Base-by-base conservation (phyloP, 2,113 vertebrate species). In the Aspiorhynchus laticeps region DNA sequence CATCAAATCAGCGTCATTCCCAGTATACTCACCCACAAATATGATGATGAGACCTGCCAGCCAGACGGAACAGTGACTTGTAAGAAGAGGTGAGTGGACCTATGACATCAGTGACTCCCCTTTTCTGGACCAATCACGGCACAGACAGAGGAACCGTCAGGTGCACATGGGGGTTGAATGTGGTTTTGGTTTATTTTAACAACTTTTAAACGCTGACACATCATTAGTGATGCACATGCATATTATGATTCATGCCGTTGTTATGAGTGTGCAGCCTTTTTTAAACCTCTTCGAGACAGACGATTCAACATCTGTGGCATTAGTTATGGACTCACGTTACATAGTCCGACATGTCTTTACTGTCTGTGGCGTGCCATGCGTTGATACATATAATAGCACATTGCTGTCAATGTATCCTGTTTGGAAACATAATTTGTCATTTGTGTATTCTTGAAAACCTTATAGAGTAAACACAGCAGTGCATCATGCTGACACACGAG, bases 111-210 rank as follows among this genome's bases (percentile, higher is more conserved):
- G 65, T 88, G 87, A 85, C 82, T 77, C n/a, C 38, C 79, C 53
- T 59, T 36, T 59, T 74, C 81, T 79, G 19, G n/a, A 56, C 85
- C 84, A 83, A 59, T 53, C 75, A 67, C 1, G 33, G 43, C 65
- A 41, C 26, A 84, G 65, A 87, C 17, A 24, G 51, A 85, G n/a
- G 41, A 61, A 75, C 9, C 0, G 67, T 73, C 3, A 28, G 80
- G 33, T 59, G 41, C 28, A 33, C 73, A 53, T 51, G 46, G 15
- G 33, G 46, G 28, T 81, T 79, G 48, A 89, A 89, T 88, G 86
- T 89, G 88, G 80, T 84, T 53, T 84, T 86, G 33, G 86, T 89
- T 88, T 89, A 88, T 89, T 89, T 88, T 84, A 88, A 79, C 84
- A 78, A 85, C 67, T 83, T 76, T 84, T n/a, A 78, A 78, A 89